Percentiles rank a stretch among this genome's conserved stretches.
phyloP scores from a whole-genome alignment of 2,797 vertebrate species.

The Dermochelys coriacea region DNA sequence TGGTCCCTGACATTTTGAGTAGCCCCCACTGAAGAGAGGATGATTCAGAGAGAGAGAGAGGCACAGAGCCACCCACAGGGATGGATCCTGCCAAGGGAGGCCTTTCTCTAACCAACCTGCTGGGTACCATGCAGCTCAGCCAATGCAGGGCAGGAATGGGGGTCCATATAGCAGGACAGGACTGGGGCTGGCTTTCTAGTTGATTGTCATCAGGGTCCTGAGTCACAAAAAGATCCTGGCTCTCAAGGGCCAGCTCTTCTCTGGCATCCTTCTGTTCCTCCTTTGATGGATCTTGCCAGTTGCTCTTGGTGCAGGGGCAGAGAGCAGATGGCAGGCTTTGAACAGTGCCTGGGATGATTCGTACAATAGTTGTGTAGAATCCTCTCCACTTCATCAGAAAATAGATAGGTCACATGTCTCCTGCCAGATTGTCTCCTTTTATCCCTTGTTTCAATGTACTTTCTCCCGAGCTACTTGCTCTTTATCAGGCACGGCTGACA shows the following conservation, averaged over 20 bases:
- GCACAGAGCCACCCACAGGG: background rate
- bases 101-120: background rate
- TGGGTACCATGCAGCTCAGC: background rate
- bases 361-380: background rate
- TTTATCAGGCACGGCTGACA: background rate
- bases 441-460: background rate
- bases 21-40: background rate
- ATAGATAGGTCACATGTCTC: background rate
- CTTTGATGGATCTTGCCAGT: background rate
- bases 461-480: background rate
- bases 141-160: background rate
- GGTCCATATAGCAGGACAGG: background rate
- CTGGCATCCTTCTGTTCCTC: background rate
- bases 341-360: background rate
- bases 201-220: background rate
- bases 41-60: background rate
- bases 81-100: background rate
- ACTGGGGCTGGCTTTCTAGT: background rate
- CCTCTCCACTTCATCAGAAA: background rate
- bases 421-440: background rate
- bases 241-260: background rate
- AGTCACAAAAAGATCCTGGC: background rate
- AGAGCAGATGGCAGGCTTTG: background rate
- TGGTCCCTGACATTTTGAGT: background rate
- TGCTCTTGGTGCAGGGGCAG: background rate